Evolutionary conservation across 2,888 invertebrate genomes (phyloP), one percentile per base, ranked within the genome.

Genomic region (Orthosia gracilis): DNA sequence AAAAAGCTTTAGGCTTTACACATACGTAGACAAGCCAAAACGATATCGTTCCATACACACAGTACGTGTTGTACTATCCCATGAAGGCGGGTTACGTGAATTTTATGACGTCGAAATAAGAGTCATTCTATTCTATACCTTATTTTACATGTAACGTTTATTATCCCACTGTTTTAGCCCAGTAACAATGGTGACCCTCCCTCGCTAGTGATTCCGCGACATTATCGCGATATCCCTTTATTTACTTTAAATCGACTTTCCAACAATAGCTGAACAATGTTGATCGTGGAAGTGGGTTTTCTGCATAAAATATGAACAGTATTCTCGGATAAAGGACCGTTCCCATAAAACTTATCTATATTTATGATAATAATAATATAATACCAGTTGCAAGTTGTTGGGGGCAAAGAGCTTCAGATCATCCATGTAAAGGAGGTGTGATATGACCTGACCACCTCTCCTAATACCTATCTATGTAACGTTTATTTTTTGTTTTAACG

Each of bases 201-300:
- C 64, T 67, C 65, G 69, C 79, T 78, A 75, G 73, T 69, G 62
- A 77, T 80, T 78, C 73, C 49, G 74, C 62, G 67, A 63, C 65
- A 78, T 85, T 86, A 87, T 87, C 83, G 76, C 82, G 86, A 88
- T 88, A 84, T 82, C 85, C 85, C 78, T 83, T 89, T 89, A 84
- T 88, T 85, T 85, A 82, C 85, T 81, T 85, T 83, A 83, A 85
- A 88, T 87, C 85, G 80, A 87, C 82, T 85, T 82, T 69, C 68
- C 65, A 84, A 85, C 85, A 83, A 80, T 76, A 45, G 79, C 66
- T 58, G 63, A 69, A 59, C 84, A 68, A 76, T 76, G 69, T 68
- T 77, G 50, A 61, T 66, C 75, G 59, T 79, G 72, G 62, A 75
- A 72, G 58, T 73, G 82, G 75, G 73, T 73, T 75, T 78, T 61